A percentile compares a stretch with the other conserved stretches of the same genome.
phyloP scores from a whole-genome alignment of 2,888 invertebrate species.

The Osmoderma eremita region DNA sequence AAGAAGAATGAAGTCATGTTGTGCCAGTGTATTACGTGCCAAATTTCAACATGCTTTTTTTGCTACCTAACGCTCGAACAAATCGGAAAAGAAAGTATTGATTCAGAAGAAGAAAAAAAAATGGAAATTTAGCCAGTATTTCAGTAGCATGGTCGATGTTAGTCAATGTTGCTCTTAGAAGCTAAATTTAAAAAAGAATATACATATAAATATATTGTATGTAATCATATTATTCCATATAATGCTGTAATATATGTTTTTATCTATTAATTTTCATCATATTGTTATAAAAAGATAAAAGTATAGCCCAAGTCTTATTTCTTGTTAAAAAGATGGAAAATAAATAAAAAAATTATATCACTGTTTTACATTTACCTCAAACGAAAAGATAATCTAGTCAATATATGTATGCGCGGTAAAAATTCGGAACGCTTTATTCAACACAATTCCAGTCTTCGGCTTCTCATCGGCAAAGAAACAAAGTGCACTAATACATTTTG shows the following conservation, averaged over 20 bases:
- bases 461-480: too few relatives aligned
- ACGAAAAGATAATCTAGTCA: not conserved
- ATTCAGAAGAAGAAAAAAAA: too few relatives aligned
- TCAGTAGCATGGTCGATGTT: slow-evolving; percentile 55
- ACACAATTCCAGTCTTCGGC: too few relatives aligned
- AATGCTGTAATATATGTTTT: slow-evolving; percentile 43
- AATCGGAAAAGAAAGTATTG: slow-evolving; percentile 28
- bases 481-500: too few relatives aligned
- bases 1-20: slow-evolving; percentile 21
- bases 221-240: slow-evolving; percentile 34
- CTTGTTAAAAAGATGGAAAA: slow-evolving; percentile 43
- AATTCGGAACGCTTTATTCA: too few relatives aligned
- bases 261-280: slow-evolving; percentile 17
- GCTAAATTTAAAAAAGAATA: slow-evolving; percentile 36
- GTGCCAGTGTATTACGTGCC: slow-evolving; percentile 49
- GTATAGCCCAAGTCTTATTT: slow-evolving; percentile 41
- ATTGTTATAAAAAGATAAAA: slow-evolving; percentile 11
- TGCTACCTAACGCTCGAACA: slow-evolving; percentile 57
- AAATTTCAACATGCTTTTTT: slow-evolving; percentile 60
- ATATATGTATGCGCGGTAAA: too few relatives aligned
- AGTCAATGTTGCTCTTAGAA: slow-evolving; percentile 54
- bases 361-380: slow-evolving; percentile 37
- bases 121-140: slow-evolving; percentile 49
- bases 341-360: slow-evolving; percentile 44
- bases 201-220: slow-evolving; percentile 3